These are phyloP conservation scores for Penaeus indicus DNA, from an alignment of 1,140 invertebrate species.

Conservation along the genomic window DNA sequence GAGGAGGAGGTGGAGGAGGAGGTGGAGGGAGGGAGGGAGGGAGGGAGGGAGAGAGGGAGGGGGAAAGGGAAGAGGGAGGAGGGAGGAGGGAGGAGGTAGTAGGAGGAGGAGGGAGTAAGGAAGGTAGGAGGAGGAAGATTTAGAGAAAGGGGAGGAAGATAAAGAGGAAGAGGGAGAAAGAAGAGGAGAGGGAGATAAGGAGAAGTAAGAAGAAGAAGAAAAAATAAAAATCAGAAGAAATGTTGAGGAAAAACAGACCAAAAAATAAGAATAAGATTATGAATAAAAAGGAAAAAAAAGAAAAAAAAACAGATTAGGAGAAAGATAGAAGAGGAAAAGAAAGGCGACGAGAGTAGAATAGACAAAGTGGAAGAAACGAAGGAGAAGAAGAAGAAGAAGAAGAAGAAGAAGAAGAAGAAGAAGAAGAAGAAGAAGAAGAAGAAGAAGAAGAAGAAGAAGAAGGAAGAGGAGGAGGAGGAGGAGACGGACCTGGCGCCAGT, in stretches of 20 bases:
- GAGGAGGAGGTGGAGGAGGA: background rate
- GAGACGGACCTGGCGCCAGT: background rate
- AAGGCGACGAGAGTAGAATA: too few species aligned
- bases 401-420: too few species aligned
- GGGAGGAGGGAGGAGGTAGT: background rate
- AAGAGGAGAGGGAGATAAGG: background rate
- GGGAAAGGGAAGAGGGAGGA: background rate
- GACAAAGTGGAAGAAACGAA: background rate
- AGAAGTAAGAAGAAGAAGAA: background rate
- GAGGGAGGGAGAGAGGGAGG: background rate
- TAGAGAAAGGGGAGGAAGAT: background rate
- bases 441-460: background rate
- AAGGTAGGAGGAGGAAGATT: background rate
- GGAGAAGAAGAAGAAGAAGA: background rate
- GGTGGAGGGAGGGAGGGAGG: background rate
- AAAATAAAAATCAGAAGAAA: background rate
- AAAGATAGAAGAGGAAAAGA: too few species aligned
- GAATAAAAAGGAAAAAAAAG: too few species aligned
- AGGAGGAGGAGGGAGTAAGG: background rate
- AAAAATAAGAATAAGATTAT: too few species aligned
- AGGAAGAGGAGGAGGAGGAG: conserved; percentile 1
- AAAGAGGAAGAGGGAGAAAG: background rate
- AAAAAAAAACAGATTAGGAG: too few species aligned
- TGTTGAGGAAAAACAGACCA: too few species aligned
- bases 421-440: background rate